These are phyloP conservation scores for Sorex araneus DNA, from an alignment of 2,113 vertebrate species.

Conservation along the genomic window DNA sequence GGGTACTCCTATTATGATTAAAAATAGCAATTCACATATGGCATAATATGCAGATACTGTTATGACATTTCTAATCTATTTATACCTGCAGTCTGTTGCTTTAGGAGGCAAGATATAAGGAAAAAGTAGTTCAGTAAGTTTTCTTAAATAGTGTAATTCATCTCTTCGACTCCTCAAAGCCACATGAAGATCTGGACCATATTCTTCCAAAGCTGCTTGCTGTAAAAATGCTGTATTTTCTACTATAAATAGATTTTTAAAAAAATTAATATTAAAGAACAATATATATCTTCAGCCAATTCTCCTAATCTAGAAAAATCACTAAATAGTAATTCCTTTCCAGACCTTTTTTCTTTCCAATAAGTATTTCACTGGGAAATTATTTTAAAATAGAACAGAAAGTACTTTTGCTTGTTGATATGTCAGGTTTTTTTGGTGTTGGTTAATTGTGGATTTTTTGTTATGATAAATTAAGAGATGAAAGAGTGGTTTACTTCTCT, in stretches of 20 bases:
- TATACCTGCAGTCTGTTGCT: constrained; percentile 97
- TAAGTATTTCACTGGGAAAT: background rate
- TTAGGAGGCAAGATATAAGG: constrained; percentile 96
- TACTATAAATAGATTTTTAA: constrained; percentile 87
- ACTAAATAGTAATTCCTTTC: constrained; percentile 61
- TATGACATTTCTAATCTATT: constrained; percentile 61
- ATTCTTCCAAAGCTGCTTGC: constrained; percentile 94
- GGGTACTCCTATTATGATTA: constrained; percentile 29
- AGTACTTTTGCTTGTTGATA: too few species aligned
- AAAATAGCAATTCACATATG: constrained; percentile 50
- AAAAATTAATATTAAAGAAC: constrained; percentile 64
- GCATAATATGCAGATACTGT: background rate
- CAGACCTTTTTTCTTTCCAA: constrained; percentile 9
- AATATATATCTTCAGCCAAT: constrained; percentile 63
- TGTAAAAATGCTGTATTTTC: constrained; percentile 92
- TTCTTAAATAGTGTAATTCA: constrained; percentile 96
- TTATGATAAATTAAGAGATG: too few species aligned
- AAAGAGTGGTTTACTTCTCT: too few species aligned
- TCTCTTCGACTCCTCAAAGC: constrained; percentile 94
- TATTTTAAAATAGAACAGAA: constrained; percentile 17
- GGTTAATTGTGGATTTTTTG: too few species aligned
- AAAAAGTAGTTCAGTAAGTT: constrained; percentile 96
- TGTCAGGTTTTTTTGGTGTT: too few species aligned
- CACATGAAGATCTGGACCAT: constrained; percentile 95
- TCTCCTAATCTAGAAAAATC: constrained; percentile 30